These are phyloP conservation scores for Columba janthina DNA, from an alignment of 2,113 vertebrate genomes.

Conservation along the genomic window DNA sequence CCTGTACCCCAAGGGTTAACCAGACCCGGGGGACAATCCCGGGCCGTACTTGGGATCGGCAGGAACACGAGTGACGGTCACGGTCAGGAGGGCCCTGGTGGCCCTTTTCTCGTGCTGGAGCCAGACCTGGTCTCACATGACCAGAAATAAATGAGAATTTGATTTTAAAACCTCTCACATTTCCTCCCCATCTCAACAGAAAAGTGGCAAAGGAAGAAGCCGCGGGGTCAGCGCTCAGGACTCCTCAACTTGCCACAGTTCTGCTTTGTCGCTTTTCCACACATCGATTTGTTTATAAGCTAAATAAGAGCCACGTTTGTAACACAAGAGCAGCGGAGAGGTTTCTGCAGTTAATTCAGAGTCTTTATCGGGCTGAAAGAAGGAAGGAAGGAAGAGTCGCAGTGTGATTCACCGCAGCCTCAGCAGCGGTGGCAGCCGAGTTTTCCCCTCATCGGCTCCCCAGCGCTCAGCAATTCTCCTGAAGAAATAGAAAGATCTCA, in stretches of 20 bases:
- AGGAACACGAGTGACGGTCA: neutral
- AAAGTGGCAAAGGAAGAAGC: neutral
- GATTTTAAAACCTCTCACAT: neutral
- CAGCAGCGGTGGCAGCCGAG: neutral
- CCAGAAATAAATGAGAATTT: neutral
- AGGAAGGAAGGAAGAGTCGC: neutral
- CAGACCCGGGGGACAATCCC: neutral
- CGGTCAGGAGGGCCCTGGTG: neutral
- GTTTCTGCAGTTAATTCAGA: neutral
- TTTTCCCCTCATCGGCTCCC: neutral
- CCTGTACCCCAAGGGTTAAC: neutral
- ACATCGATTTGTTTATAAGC: neutral
- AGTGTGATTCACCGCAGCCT: neutral
- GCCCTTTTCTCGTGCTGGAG: neutral
- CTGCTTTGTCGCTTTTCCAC: neutral
- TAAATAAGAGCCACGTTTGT: accelerated
- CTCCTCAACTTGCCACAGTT: neutral
- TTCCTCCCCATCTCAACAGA: neutral
- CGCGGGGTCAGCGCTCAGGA: neutral
- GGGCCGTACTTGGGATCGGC: neutral
- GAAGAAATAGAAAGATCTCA: neutral
- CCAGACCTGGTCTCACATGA: neutral
- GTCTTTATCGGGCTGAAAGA: neutral
- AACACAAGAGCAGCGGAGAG: neutral
- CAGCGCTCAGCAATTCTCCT: neutral